Percentiles rank a stretch among this genome's conserved stretches.
phyloP scores from a whole-genome alignment of 2,113 vertebrate species.

The Isurus oxyrinchus region DNA sequence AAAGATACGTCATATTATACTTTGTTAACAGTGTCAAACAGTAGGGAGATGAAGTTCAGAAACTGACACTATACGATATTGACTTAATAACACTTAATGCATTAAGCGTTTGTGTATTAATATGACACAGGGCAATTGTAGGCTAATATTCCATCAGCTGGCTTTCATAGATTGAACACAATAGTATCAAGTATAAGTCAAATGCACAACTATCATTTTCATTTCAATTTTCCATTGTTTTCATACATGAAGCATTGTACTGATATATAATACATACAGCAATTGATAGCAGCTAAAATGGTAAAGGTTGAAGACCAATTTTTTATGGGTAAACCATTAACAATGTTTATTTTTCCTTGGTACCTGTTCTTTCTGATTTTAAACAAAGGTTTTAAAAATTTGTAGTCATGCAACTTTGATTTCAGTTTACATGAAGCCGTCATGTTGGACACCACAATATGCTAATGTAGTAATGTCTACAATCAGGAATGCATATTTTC shows the following conservation, averaged over 20 bases:
- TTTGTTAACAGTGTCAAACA: neutral
- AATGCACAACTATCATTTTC: neutral
- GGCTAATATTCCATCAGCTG: neutral
- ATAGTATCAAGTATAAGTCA: neutral
- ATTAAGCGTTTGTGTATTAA: slow-evolving; percentile 11
- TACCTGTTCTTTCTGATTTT: neutral
- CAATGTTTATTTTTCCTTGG: neutral
- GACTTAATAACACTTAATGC: slow-evolving; percentile 33
- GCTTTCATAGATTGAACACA: neutral
- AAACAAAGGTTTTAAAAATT: neutral
- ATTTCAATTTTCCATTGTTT: slow-evolving; percentile 4
- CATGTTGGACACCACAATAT: neutral
- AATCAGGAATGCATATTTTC: neutral
- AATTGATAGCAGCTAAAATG: neutral
- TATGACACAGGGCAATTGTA: slow-evolving; percentile 4
- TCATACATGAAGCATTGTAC: neutral
- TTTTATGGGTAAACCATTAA: neutral
- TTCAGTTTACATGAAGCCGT: neutral
- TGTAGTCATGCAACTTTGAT: neutral
- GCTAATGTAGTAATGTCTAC: neutral
- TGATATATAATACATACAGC: neutral
- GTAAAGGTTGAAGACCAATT: neutral
- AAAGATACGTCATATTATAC: neutral
- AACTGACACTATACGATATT: slow-evolving; percentile 1
- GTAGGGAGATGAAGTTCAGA: neutral